Base-by-base conservation (phyloP, 1,140 invertebrate species). In the Uloborus diversus region DNA sequence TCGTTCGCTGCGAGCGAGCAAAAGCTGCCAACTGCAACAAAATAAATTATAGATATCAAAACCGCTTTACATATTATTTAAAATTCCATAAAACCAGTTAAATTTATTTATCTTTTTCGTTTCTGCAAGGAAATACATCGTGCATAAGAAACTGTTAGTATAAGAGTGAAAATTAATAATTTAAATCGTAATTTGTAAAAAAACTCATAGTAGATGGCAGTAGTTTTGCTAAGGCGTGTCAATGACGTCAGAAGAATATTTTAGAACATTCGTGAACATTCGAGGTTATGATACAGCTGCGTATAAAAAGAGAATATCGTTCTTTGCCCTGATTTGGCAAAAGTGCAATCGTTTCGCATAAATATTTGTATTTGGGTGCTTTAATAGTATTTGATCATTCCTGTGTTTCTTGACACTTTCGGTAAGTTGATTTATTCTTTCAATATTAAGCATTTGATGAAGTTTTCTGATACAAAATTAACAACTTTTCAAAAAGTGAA, bases 221-320 rank as follows among this genome's bases (percentile, higher is more conserved):
- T 20, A 25, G 9, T 27, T 28, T 51, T 30, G 59, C 59, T 23
- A n/a, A 75, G 59, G 71, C 59, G 56, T 75, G 56, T 42, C 42
- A 32, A 33, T 28, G 47, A 65, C 59, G 49, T 65, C 32, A 75
- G 32, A 7, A 53, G 49, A 53, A 53, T 17, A 20, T 53, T 17
- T n/a, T 61, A 47, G 73, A 78, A 66, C 32, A 37, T 78, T 78
- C 73, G 47, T 66, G 73, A 78, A 78, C 37, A 57, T 42, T 65
- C 71, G 42, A 25, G 56, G 28, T 30, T 23, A 56, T 78, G 73
- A 78, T 62, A 61, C 66, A 30, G 33, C 53, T 65, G 11, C 4
- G 32, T 78, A 66, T 78, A 78, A 37, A 78, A 51, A 25, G 49
- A 28, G 49, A 4, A 20, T 13, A 17, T 37, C 3, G 4, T 0